Base-by-base conservation (phyloP, 2,113 vertebrate species). In the Pica pica region DNA sequence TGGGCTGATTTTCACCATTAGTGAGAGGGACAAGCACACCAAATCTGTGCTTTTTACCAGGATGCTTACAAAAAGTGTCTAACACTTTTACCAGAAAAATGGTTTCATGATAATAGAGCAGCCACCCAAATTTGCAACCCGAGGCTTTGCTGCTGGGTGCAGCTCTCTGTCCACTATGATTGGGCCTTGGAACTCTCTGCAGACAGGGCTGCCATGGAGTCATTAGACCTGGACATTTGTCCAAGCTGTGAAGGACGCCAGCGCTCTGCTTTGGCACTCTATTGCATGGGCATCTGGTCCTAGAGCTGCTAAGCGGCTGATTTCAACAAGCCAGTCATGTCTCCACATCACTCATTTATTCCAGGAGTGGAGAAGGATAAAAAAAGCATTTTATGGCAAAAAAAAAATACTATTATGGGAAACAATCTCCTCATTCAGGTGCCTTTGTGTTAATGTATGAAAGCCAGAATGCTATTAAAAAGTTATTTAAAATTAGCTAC, bases 261-360 rank as follows among this genome's bases (percentile, higher is more conserved):
- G 91, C 4, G 0, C 95, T 97, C 93, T 97, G 77, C 86, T 94
- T 95, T 98, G 98, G 97, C 97, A 97, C 90, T 73, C 88, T 94
- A 93, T 94, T 97, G 60, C 68, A 65, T 91, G 94, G 97, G 95
- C 97, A 98, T 97, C 98, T 98, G 98, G 97, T 95, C 97, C 96
- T 97, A 95, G 78, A 82, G 91, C 75, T 91, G 96, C 90, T 98
- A 97, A 97, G 96, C 92, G 97, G 53, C 96, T 94, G 95, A 89
- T 97, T 97, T 98, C 95, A 94, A 77, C 83, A 93, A 97, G 93
- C 87, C 95, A 95, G 77, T 95, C 96, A 96, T 96, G 47, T 97
- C 87, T 90, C 94, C 76, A 83, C 71, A 97, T 91, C 96, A 95
- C 42, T 97, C 73, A 90, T 92, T 96, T 89, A 94, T 94, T 90